phyloP scores from a whole-genome alignment of 2,113 vertebrate genomes.

The Perca fluviatilis region DNA sequence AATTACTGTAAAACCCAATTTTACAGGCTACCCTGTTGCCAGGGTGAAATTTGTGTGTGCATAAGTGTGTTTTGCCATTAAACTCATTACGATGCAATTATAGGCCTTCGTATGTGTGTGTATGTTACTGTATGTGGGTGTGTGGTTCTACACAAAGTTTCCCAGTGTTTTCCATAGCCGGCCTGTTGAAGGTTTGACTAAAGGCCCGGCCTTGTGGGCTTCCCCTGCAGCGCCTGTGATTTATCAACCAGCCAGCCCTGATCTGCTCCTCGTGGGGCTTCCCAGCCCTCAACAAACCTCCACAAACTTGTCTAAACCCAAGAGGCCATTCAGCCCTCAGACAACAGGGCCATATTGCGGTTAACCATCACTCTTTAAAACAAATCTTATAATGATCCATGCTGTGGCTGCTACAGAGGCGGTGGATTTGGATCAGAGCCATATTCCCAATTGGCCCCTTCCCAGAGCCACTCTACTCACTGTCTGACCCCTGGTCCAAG shows the following conservation, averaged over 20 bases:
- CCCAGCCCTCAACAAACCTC: conserved; percentile 47
- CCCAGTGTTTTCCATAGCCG: conserved; percentile 53
- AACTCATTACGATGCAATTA: conserved; percentile 33
- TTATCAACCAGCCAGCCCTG: conserved; percentile 57
- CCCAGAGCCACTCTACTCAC: conserved; percentile 25
- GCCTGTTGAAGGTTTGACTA: conserved; percentile 33
- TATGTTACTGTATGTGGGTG: neutral
- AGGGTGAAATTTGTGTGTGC: conserved; percentile 11
- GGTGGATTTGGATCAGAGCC: conserved; percentile 47
- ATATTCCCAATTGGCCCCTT: conserved; percentile 36
- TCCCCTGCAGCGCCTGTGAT: conserved; percentile 54
- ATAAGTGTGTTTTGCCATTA: conserved; percentile 29
- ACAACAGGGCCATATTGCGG: conserved; percentile 67
- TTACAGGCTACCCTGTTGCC: conserved; percentile 5
- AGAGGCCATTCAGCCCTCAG: conserved; percentile 57
- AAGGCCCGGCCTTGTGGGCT: conserved; percentile 39
- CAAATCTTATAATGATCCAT: conserved; percentile 74
- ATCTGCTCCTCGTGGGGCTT: conserved; percentile 37
- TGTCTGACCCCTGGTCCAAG: conserved; percentile 33
- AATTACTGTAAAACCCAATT: conserved; percentile 44
- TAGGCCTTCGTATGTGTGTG: neutral
- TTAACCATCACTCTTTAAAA: conserved; percentile 75
- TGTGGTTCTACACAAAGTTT: conserved; percentile 30
- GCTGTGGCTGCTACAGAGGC: conserved; percentile 50
- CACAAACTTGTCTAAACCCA: conserved; percentile 55